Evolutionary conservation across 2,113 vertebrate species (phyloP).

Genomic region (Thermophis baileyi): DNA sequence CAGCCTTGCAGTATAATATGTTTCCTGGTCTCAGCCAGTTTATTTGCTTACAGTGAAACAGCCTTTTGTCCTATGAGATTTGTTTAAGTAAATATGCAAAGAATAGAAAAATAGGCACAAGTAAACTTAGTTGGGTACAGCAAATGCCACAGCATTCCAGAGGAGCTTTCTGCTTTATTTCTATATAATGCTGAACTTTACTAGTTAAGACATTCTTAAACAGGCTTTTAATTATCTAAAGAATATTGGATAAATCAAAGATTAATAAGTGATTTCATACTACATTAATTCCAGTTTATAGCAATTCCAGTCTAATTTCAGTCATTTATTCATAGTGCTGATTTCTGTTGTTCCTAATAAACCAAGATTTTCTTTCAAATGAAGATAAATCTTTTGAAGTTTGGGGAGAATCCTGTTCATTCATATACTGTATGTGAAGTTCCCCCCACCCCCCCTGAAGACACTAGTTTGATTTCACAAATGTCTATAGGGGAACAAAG

Average conservation of each 20-base stretch:
- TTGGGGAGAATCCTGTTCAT: neutral
- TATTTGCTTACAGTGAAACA: neutral
- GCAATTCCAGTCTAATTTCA: neutral
- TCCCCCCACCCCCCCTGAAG: too few species aligned
- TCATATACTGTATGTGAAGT: neutral
- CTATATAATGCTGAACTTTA: neutral
- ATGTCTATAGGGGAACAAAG: neutral
- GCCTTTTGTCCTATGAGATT: neutral
- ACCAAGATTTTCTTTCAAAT: neutral
- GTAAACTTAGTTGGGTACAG: neutral
- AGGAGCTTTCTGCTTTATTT: neutral
- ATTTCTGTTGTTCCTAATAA: neutral
- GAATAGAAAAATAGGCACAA: neutral
- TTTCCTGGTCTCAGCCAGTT: neutral
- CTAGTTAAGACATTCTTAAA: neutral
- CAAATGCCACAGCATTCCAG: neutral
- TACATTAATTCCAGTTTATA: neutral
- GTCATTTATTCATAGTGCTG: neutral
- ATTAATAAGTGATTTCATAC: neutral
- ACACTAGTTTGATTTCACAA: neutral
- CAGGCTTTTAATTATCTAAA: neutral
- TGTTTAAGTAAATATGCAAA: neutral
- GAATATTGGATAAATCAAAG: neutral
- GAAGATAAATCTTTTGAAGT: neutral
- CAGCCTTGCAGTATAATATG: neutral